These are phyloP conservation scores for Crepidodera aurea DNA, from an alignment of 2,888 invertebrate species.

Conservation along the genomic window DNA sequence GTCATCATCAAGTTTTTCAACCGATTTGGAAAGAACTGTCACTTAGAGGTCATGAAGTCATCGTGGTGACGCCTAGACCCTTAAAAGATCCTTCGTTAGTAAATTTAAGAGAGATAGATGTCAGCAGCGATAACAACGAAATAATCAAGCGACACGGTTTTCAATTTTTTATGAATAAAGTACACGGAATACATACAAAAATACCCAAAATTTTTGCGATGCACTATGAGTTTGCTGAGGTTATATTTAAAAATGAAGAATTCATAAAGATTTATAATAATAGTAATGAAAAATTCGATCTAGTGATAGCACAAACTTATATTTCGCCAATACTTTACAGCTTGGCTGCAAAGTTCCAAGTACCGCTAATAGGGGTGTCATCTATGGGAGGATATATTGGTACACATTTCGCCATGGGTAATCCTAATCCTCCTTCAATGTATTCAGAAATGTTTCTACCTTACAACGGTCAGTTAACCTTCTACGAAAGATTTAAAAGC, in stretches of 20 bases:
- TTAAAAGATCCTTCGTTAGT: constrained; percentile 48
- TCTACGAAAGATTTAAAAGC: constrained; percentile 56
- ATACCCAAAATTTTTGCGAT: constrained; percentile 43
- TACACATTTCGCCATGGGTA: constrained; percentile 48
- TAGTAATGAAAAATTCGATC: constrained; percentile 45
- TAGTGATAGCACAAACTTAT: constrained; percentile 50
- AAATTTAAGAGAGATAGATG: constrained; percentile 55
- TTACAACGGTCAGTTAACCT: constrained; percentile 53
- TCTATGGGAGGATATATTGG: constrained; percentile 50
- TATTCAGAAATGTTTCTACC: constrained; percentile 51
- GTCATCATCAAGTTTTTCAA: constrained; percentile 50
- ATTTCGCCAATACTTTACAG: constrained; percentile 46
- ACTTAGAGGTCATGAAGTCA: constrained; percentile 52
- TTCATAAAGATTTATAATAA: constrained; percentile 48
- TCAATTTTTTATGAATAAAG: constrained; percentile 48
- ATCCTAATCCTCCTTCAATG: constrained; percentile 48
- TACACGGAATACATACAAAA: constrained; percentile 43
- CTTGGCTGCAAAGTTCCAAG: constrained; percentile 43
- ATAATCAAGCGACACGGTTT: constrained; percentile 45
- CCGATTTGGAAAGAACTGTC: constrained; percentile 52
- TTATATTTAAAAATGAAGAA: constrained; percentile 42
- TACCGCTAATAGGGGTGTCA: constrained; percentile 47
- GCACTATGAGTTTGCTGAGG: constrained; percentile 44
- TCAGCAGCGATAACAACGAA: constrained; percentile 42
- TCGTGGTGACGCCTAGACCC: constrained; percentile 53